These are phyloP conservation scores for Mohoua ochrocephala DNA, from an alignment of 2,113 vertebrate species.

Conservation along the genomic window DNA sequence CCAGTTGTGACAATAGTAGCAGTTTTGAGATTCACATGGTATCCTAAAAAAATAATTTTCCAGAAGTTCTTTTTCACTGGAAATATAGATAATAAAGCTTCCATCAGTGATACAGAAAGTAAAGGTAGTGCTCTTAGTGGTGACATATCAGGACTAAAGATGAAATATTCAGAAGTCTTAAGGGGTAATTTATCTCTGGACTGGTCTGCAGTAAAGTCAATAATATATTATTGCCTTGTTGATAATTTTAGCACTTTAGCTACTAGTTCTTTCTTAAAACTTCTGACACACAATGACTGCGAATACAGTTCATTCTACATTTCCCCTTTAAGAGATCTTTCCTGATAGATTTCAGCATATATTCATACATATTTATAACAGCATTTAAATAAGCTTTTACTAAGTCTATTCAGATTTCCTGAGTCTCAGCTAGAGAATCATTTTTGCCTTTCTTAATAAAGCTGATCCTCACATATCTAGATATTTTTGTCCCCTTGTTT, in stretches of 20 bases:
- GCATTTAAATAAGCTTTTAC: not conserved
- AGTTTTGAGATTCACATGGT: not conserved
- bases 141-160: not conserved
- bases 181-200: not conserved
- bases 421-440: not conserved
- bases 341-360: not conserved
- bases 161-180: not conserved
- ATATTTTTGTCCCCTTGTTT: not conserved
- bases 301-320: not conserved
- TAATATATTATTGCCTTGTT: not conserved
- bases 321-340: not conserved
- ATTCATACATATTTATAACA: not conserved
- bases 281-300: not conserved
- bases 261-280: not conserved
- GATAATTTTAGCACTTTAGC: not conserved
- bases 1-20: not conserved
- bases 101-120: not conserved
- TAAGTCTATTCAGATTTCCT: not conserved
- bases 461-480: not conserved
- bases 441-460: not conserved
- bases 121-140: not conserved
- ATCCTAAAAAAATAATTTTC: not conserved
- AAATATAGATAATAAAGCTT: not conserved
- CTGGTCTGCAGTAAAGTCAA: not conserved
- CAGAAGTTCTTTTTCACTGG: not conserved